Evolutionary conservation across 2,113 vertebrate genomes (phyloP), one percentile per base, ranked within the genome.

Genomic region (Tachysurus vachellii): DNA sequence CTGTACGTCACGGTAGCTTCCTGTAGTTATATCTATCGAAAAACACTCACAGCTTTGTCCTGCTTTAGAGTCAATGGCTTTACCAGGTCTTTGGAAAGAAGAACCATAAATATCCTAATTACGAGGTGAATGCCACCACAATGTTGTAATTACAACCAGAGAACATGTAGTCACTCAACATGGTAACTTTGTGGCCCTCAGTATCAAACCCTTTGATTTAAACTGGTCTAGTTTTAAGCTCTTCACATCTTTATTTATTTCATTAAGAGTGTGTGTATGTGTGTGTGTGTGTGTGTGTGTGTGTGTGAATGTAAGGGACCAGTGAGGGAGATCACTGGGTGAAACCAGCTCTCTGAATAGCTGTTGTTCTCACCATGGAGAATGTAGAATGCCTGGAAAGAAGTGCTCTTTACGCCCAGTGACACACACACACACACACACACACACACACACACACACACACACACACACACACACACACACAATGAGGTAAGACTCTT

Each of bases 361-460:
- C 91, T 76, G 88, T 85, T 80, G 80, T 73, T 91, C 71, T 36
- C 89, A 83, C 86, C 68, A 28, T 76, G 82, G 36, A 88, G 88
- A 87, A 92, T 53, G 86, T 80, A 88, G 75, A 89, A 87, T 81
- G 88, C 87, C 87, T 93, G 70, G 80, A 75, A 73, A 76, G 71
- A 89, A 90, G 76, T 75, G 76, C 61, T 85, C 88, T 88, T 85
- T 84, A 84, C 88, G 59, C 80, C 88, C 84, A 89, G 82, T 85
- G 81, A 70, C 79, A 83, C 85, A 71, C 61, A 47, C 80, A 62
- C 36, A 23, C 36, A 36, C 36, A 23, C 61, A 53, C 70, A 68
- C 76, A 47, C 66, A 87, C 47, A 64, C 53, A 83, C 50, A 59
- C 28, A 62, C 59, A 76, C 31, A 87, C 57, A 31, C 53, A 68